Evolutionary conservation across 2,888 invertebrate species (phyloP).

Genomic region (Parelbella ahira): DNA sequence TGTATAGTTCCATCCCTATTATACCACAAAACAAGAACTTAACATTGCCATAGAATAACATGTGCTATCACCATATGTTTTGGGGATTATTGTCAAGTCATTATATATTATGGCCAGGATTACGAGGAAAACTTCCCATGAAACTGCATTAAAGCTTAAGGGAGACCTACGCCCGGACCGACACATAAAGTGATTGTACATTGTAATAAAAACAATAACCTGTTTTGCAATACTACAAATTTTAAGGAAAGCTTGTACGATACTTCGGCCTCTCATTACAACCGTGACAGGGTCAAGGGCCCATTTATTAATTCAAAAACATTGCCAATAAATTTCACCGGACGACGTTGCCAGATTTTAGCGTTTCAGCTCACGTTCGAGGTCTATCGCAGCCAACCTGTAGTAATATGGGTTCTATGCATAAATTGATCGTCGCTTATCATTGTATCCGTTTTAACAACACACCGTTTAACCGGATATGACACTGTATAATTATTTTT

Average conservation of each 20-base stretch:
- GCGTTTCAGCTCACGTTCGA: conserved; percentile 20
- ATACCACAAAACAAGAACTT: no score
- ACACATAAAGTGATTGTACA: no score
- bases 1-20: no score
- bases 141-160: no score
- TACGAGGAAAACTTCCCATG: no score
- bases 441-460: background rate
- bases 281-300: conserved; percentile 2
- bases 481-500: conserved; percentile 4
- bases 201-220: no score
- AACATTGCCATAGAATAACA: no score
- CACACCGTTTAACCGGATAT: conserved; percentile 2
- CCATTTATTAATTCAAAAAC: conserved; percentile 22
- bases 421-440: conserved; percentile 2
- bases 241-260: background rate
- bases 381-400: conserved; percentile 39
- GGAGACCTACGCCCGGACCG: no score
- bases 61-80: no score
- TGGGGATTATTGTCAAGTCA: no score
- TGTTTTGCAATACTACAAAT: no score
- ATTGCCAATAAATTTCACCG: conserved; percentile 26
- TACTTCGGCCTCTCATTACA: conserved; percentile 8
- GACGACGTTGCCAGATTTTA: conserved; percentile 17
- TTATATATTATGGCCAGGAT: no score
- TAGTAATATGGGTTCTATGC: conserved; percentile 38